These are phyloP conservation scores for Ochotona princeps DNA, from an alignment of 2,113 vertebrate species.

Conservation along the genomic window DNA sequence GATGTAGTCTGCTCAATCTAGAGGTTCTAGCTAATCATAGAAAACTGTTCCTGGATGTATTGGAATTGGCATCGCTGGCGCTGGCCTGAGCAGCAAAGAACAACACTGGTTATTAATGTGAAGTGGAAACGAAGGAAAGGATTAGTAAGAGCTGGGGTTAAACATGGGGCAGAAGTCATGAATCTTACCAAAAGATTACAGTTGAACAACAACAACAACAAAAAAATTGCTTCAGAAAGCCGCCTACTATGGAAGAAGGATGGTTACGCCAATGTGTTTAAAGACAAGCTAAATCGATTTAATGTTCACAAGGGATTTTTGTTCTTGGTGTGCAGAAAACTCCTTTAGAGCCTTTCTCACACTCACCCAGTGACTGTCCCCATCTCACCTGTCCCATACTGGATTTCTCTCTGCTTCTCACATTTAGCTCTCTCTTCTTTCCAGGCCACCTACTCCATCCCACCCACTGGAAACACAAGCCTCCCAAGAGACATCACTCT, in stretches of 20 bases:
- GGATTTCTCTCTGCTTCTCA: not conserved
- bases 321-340: not conserved
- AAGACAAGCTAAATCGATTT: not conserved
- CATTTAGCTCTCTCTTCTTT: not conserved
- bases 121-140: not conserved
- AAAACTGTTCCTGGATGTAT: not conserved
- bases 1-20: not conserved
- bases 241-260: not conserved
- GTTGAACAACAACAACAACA: not conserved
- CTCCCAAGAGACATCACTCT: not conserved
- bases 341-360: not conserved
- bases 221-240: not conserved
- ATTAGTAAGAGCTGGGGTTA: not conserved
- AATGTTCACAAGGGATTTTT: not conserved
- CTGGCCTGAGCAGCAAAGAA: not conserved
- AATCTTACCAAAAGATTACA: not conserved
- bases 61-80: not conserved
- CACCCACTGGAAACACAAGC: not conserved
- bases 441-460: no score
- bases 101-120: not conserved
- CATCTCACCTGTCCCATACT: not conserved
- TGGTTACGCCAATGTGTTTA: not conserved
- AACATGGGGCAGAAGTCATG: not conserved
- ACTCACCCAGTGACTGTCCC: not conserved
- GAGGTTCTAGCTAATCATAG: not conserved